Percentiles rank a stretch among this genome's conserved stretches.
These are phyloP conservation scores for Aleiodes testaceus DNA, from an alignment of 2,888 invertebrate species.

Conservation along the genomic window DNA sequence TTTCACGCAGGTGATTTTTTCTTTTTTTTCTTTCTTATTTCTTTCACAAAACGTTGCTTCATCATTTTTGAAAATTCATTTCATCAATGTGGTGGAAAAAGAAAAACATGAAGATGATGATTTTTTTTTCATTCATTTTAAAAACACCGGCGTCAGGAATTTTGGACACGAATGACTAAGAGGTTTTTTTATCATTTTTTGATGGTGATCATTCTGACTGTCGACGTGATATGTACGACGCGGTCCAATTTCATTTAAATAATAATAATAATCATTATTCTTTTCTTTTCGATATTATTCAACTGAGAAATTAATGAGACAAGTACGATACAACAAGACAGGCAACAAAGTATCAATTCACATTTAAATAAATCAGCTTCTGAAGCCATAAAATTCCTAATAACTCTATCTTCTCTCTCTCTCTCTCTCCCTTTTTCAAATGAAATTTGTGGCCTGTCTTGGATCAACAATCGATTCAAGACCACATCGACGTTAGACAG, in stretches of 20 bases:
- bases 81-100: slow-evolving; percentile 67
- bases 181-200: slow-evolving; percentile 42
- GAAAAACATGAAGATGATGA: slow-evolving; percentile 18
- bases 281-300: background rate
- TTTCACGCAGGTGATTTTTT: slow-evolving; percentile 40
- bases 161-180: slow-evolving; percentile 72
- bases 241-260: slow-evolving; percentile 42
- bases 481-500: slow-evolving; percentile 13
- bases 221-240: slow-evolving; percentile 67
- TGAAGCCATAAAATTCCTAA: slow-evolving; percentile 24
- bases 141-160: slow-evolving; percentile 46
- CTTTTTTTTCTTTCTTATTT: slow-evolving; percentile 32
- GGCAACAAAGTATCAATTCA: slow-evolving; percentile 1
- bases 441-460: slow-evolving; percentile 23
- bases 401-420: slow-evolving; percentile 19
- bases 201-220: slow-evolving; percentile 30
- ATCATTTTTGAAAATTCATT: slow-evolving; percentile 36
- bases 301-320: background rate
- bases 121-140: slow-evolving; percentile 4
- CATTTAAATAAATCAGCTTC: slow-evolving; percentile 15
- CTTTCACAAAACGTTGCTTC: slow-evolving; percentile 32
- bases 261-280: background rate
- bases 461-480: slow-evolving; percentile 14
- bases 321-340: slow-evolving; percentile 37
- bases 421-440: slow-evolving; percentile 12